phyloP scores from a whole-genome alignment of 2,113 vertebrate genomes.

The Bothrops jararaca region DNA sequence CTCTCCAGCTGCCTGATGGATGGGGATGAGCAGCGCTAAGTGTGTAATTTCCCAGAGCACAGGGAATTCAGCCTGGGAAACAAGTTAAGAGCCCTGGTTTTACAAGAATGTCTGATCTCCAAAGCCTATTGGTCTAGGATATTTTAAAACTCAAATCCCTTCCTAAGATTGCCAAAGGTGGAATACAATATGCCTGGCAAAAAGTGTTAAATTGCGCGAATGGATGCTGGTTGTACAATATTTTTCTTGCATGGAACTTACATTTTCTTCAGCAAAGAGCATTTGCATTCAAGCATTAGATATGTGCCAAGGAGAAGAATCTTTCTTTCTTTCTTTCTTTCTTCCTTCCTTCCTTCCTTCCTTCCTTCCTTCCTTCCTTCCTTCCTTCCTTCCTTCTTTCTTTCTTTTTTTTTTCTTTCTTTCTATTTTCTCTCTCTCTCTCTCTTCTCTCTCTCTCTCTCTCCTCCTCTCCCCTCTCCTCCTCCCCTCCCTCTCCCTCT shows the following conservation, averaged over 20 bases:
- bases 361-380: no score
- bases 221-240: neutral
- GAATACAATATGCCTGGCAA: neutral
- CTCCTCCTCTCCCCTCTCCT: no score
- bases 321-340: no score
- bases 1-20: constrained; percentile 71
- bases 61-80: constrained; percentile 21
- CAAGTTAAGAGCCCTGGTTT: constrained; percentile 31
- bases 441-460: no score
- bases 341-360: no score
- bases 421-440: no score
- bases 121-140: neutral
- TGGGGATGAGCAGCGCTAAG: constrained; percentile 61
- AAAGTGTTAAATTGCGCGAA: neutral
- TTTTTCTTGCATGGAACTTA: neutral
- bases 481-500: no score
- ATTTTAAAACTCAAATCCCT: neutral
- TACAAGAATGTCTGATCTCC: neutral
- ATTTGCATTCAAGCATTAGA: neutral
- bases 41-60: constrained; percentile 52
- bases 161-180: neutral
- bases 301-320: neutral
- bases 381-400: no score
- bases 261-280: neutral
- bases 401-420: no score